A percentile compares a stretch with the other conserved stretches of the same genome.
Evolutionary conservation across 2,888 invertebrate species (phyloP).

Genomic region (Lithosia quadra): DNA sequence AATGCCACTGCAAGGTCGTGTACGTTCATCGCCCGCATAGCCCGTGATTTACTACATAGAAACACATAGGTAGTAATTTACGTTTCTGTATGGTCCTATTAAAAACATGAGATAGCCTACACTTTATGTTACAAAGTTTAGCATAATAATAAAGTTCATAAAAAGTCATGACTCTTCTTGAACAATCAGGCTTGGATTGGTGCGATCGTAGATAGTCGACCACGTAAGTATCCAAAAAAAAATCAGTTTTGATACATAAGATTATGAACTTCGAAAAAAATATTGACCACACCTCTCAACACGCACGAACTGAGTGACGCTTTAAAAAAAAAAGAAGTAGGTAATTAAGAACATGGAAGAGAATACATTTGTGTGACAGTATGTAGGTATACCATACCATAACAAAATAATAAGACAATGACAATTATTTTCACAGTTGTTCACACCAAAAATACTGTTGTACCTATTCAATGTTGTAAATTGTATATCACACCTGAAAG

Average conservation of each 20-base stretch:
- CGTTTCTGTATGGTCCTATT: neutral
- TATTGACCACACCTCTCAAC: neutral
- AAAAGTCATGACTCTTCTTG: neutral
- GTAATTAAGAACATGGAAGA: slow-evolving; percentile 17
- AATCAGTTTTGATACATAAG: too few relatives aligned
- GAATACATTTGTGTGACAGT: slow-evolving; percentile 15
- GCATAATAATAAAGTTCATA: neutral
- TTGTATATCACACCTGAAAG: slow-evolving; percentile 8
- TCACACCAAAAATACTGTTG: slow-evolving; percentile 19
- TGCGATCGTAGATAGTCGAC: neutral
- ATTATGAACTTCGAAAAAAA: neutral
- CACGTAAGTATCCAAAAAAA: too few relatives aligned
- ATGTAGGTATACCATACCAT: neutral
- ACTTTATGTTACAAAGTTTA: neutral
- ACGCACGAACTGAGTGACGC: neutral
- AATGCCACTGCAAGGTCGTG: slow-evolving; percentile 80
- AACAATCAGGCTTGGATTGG: neutral
- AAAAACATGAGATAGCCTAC: neutral
- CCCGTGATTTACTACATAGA: slow-evolving; percentile 59
- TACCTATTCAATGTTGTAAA: slow-evolving; percentile 23
- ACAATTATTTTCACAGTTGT: slow-evolving; percentile 38
- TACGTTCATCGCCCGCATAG: slow-evolving; percentile 76
- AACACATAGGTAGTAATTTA: slow-evolving; percentile 9
- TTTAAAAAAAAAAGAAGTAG: too few relatives aligned
- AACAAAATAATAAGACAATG: slow-evolving; percentile 35